Evolutionary conservation across 2,888 invertebrate genomes (phyloP).

Genomic region (Amblyjoppa fuscipennis): DNA sequence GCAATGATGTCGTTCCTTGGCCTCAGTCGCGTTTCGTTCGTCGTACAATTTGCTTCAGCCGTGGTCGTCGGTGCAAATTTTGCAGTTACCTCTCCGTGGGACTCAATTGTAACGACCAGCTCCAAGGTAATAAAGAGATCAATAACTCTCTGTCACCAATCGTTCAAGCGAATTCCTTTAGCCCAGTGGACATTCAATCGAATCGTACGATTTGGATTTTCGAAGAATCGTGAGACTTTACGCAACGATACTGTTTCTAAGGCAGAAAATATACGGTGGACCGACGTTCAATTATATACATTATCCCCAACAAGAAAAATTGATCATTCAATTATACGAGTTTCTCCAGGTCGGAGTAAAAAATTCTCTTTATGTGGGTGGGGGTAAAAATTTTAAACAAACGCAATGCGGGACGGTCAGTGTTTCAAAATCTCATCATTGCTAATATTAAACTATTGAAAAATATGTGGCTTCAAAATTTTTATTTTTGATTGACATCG

Average conservation of each 20-base stretch:
- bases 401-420: no score
- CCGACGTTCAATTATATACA: no score
- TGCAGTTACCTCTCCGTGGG: constrained; percentile 26
- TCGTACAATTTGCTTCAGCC: constrained; percentile 62
- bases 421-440: no score
- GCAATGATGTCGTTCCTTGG: constrained; percentile 30
- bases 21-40: constrained; percentile 67
- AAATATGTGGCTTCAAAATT: no score
- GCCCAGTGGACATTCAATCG: not conserved
- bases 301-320: no score
- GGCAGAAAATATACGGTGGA: no score
- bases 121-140: not conserved
- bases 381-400: no score
- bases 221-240: not conserved
- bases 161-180: not conserved
- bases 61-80: constrained; percentile 20
- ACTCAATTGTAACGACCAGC: not conserved
- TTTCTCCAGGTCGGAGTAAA: no score
- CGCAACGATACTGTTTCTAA: not conserved
- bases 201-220: not conserved
- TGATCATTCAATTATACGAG: no score
- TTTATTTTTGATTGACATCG: no score
- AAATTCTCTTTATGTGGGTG: no score
- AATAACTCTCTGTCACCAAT: not conserved
- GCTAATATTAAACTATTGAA: no score